Percentiles rank a stretch among this genome's conserved stretches.
phyloP scores from a whole-genome alignment of 2,113 vertebrate species.

The Prinia subflava region DNA sequence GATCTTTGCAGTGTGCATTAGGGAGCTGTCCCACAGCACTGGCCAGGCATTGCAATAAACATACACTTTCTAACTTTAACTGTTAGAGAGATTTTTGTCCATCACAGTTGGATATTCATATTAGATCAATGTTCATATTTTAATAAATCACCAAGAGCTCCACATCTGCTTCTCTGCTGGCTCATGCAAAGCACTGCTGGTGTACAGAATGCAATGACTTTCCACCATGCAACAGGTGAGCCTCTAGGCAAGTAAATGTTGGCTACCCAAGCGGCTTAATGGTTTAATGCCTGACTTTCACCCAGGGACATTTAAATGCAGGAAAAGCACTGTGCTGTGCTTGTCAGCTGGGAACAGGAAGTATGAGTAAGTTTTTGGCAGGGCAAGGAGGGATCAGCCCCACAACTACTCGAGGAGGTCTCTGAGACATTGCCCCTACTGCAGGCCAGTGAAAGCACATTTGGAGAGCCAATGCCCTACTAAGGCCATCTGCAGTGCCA shows the following conservation, averaged over 20 bases:
- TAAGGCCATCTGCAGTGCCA: not conserved
- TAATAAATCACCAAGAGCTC: not conserved
- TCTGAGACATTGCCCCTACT: not conserved
- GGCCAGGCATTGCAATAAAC: no score
- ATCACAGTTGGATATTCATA: no score
- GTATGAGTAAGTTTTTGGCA: not conserved
- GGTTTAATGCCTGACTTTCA: not conserved
- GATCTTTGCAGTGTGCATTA: no score
- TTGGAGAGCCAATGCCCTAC: not conserved
- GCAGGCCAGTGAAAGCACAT: not conserved
- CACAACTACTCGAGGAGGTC: not conserved
- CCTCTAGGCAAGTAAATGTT: rapidly evolving
- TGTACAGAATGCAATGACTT: not conserved
- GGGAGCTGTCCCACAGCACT: no score
- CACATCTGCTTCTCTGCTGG: not conserved
- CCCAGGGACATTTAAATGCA: not conserved
- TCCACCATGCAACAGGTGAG: not conserved
- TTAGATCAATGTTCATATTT: no score
- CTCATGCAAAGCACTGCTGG: not conserved
- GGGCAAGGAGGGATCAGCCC: not conserved
- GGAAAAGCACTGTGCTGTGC: not conserved
- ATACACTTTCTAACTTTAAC: no score
- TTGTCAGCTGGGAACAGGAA: not conserved
- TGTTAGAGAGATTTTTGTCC: no score
- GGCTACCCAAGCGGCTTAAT: not conserved